Base-by-base conservation (phyloP, 2,797 vertebrate species). In the Enteromius thamalakanensis region DNA sequence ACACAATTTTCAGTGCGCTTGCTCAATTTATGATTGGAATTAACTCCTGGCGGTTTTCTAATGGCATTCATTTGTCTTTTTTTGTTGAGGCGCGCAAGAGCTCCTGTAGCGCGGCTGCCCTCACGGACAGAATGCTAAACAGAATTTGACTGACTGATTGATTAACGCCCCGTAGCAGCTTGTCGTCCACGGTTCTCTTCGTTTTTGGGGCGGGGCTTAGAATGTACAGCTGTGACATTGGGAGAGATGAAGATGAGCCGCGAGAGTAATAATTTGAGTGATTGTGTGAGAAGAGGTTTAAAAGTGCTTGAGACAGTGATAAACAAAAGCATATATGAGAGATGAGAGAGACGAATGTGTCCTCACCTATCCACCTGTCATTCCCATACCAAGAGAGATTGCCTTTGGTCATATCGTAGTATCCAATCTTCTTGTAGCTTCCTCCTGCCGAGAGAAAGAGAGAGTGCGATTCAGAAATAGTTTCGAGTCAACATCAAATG, bases 371-470 rank as follows among this genome's bases (percentile, higher is more conserved):
- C 97, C 97, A 99, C 78, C 96, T 95, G 86, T 98, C 97, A 0
- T 96, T 98, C 84, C 95, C 96, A 71, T 96, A 97, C 97, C 96
- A 98, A 87, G 97, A 97, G 45, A 99, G 96, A 89, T 97, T 97
- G 90, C 97, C 97, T 92, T 99, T 97, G 45, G 97, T 98, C 94
- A 97, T 98, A 93, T 99, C 97, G 14, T 98, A 98, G 92, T 98
- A 99, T 55, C 97, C 97, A 0, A 99, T 99, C 95, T 99, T 98
- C 94, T 97, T 98, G 87, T 99, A 99, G 84, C 96, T 95, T 1
- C 97, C 97, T 70, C 96, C 97, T 98, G 88, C 40, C 75, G 29
- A 47, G 65, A 68, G 10, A 76, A 49, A 67, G 42, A 79, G 62
- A 55, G 49, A 40, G 58, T 7, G 64, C 29, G 76, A 42, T 23